Percentiles rank a stretch among this genome's conserved stretches.
Conservation (phyloP, 92 coral and sea anemone genomes). For the Umimayanthus kanabou region DNA sequence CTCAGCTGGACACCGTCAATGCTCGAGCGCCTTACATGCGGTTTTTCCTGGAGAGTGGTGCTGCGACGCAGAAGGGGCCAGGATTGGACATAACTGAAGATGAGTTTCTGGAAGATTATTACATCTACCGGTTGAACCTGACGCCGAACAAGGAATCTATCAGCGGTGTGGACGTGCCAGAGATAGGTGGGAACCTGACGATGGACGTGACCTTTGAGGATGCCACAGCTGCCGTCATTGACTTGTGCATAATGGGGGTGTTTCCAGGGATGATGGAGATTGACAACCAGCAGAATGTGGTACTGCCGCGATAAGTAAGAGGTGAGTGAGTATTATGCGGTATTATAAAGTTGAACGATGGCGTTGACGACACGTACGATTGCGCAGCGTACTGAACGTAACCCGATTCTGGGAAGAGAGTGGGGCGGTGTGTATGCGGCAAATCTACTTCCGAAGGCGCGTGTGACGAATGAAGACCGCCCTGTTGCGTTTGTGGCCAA, state of each 20-base stretch:
- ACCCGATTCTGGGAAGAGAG: background rate
- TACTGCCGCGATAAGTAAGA: no score
- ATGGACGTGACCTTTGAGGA: no score
- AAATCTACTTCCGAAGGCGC: background rate
- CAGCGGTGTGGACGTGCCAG: background rate
- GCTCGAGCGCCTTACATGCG: slow-evolving; percentile 19
- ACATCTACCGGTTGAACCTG: slow-evolving; percentile 24
- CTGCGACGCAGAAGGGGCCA: background rate
- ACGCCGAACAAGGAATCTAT: slow-evolving; percentile 35
- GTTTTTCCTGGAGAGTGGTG: background rate
- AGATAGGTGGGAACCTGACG: background rate
- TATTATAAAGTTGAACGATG: no score
- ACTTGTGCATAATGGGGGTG: no score
- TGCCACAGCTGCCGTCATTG: no score
- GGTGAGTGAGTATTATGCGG: no score
- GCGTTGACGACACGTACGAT: no score
- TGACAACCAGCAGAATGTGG: no score
- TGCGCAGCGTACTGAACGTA: background rate
- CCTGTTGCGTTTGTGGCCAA: background rate
- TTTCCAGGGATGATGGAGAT: no score
- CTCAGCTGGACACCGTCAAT: slow-evolving; percentile 14
- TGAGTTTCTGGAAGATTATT: slow-evolving; percentile 36
- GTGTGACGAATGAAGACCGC: background rate
- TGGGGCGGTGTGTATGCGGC: slow-evolving; percentile 12
- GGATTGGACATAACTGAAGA: slow-evolving; percentile 23